Conservation (phyloP, 2,797 vertebrate genomes). For the Thamnophis elegans region DNA sequence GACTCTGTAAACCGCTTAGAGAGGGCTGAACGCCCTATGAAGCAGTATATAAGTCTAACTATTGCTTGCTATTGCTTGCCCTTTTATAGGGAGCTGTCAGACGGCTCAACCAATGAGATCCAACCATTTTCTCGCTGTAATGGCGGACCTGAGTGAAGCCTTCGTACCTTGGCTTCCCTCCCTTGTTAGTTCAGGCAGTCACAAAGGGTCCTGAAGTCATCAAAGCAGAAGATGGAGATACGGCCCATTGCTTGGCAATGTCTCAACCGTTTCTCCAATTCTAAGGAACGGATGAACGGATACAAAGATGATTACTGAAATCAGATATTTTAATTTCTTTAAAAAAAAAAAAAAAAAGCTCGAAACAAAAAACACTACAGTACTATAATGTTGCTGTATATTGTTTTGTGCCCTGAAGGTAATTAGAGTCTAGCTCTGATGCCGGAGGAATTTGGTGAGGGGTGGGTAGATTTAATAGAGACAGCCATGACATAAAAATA, state of each 20-base stretch:
- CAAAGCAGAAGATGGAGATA: not conserved
- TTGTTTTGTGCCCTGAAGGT: slow-evolving; percentile 33
- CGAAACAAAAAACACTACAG: slow-evolving; percentile 30
- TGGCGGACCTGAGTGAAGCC: too few relatives aligned
- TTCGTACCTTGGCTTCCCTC: too few relatives aligned
- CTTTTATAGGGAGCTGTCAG: too few relatives aligned
- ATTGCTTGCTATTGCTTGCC: too few relatives aligned
- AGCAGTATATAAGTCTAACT: too few relatives aligned
- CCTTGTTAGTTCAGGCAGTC: not conserved
- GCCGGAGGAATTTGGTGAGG: slow-evolving; percentile 34
- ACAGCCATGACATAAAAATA: not conserved
- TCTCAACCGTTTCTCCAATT: not conserved
- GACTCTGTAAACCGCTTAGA: too few relatives aligned
- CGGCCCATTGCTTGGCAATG: too few relatives aligned
- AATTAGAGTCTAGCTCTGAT: not conserved
- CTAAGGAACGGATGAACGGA: slow-evolving; percentile 31
- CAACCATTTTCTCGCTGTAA: too few relatives aligned
- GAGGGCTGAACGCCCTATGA: too few relatives aligned
- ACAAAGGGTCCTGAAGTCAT: not conserved
- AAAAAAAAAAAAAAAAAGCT: too few relatives aligned
- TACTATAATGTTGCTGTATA: slow-evolving; percentile 5
- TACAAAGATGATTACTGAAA: slow-evolving; percentile 37
- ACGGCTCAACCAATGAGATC: too few relatives aligned
- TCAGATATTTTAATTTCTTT: slow-evolving; percentile 20
- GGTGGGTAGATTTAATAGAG: slow-evolving; percentile 15